These are phyloP conservation scores for Enteromius radiatus DNA, from an alignment of 2,797 vertebrate species.

Conservation along the genomic window DNA sequence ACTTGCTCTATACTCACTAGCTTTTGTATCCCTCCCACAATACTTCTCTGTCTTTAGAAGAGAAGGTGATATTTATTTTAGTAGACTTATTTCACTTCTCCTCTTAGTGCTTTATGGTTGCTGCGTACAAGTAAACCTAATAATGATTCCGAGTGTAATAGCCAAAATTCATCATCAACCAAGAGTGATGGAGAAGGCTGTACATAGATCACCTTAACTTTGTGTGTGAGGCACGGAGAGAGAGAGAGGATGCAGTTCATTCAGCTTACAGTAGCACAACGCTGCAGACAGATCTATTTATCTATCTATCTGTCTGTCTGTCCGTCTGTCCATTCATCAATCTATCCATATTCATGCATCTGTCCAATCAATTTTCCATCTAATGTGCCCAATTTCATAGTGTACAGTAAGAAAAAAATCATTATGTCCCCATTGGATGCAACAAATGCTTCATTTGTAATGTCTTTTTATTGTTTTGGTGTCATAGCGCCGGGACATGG, in stretches of 20 bases:
- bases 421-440: too few relatives aligned
- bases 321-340: neutral
- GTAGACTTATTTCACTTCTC: slow-evolving; percentile 72
- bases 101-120: slow-evolving; percentile 74
- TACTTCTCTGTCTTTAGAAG: slow-evolving; percentile 71
- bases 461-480: too few relatives aligned
- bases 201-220: slow-evolving; percentile 33
- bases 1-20: slow-evolving; percentile 70
- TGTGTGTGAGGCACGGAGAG: neutral
- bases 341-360: too few relatives aligned
- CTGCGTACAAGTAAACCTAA: slow-evolving; percentile 77
- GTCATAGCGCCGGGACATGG: too few relatives aligned
- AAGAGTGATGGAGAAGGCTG: slow-evolving; percentile 64
- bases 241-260: neutral
- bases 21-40: slow-evolving; percentile 74
- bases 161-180: slow-evolving; percentile 72
- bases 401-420: too few relatives aligned
- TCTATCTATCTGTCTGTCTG: neutral
- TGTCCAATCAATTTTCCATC: too few relatives aligned
- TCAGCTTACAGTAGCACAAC: neutral
- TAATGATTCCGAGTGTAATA: slow-evolving; percentile 79
- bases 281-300: neutral
- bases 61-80: slow-evolving; percentile 67
- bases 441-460: too few relatives aligned
- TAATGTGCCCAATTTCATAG: too few relatives aligned